Percentiles rank a stretch among this genome's conserved stretches.
Conservation (phyloP, 2,113 vertebrate genomes). For the Stigmatopora argus region DNA sequence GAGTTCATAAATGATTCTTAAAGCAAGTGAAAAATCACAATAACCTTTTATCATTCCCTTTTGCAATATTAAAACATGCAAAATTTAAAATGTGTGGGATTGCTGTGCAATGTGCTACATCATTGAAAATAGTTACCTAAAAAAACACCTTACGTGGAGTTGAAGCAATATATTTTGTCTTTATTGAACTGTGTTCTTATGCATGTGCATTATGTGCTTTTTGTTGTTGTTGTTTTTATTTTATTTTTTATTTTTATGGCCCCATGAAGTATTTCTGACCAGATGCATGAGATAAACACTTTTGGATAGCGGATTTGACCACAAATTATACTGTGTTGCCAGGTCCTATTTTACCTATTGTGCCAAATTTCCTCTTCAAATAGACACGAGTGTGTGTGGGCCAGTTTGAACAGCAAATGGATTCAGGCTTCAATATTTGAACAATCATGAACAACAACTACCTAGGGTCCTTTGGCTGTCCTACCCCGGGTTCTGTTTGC, state of each 20-base stretch:
- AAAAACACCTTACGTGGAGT: constrained; percentile 29
- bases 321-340: neutral
- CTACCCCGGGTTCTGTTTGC: constrained; percentile 5
- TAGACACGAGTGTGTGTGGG: neutral
- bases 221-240: too few species aligned
- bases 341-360: constrained; percentile 2
- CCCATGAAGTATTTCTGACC: neutral
- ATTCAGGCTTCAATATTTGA: constrained; percentile 11
- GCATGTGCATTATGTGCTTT: too few species aligned
- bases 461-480: neutral
- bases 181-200: too few species aligned
- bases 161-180: too few species aligned
- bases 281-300: neutral
- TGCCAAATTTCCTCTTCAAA: constrained; percentile 9
- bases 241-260: neutral
- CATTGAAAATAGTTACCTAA: constrained; percentile 13
- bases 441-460: constrained; percentile 7
- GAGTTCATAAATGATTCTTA: neutral
- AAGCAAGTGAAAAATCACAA: neutral
- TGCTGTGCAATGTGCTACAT: constrained; percentile 40
- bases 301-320: neutral
- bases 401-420: constrained; percentile 1
- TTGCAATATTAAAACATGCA: constrained; percentile 3
- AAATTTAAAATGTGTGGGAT: constrained; percentile 17
- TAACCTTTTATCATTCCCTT: neutral